These are phyloP conservation scores for Zalophus californianus DNA, from an alignment of 2,797 vertebrate genomes.

Conservation along the genomic window DNA sequence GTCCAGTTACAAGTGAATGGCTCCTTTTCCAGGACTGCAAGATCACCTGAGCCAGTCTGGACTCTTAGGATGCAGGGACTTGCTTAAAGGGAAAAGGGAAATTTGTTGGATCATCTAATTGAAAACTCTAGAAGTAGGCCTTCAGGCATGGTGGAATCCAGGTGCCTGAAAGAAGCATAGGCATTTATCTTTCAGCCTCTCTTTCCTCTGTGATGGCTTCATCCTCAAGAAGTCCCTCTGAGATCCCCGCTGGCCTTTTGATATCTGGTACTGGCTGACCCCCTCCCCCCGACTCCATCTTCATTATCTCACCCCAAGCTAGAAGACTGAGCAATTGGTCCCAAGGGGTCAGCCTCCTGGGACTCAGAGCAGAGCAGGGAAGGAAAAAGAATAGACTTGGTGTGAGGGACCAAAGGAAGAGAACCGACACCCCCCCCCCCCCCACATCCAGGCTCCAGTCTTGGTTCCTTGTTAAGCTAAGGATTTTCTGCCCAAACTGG, in stretches of 20 bases:
- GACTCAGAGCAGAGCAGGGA: background rate
- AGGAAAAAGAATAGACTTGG: background rate
- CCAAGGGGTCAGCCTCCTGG: background rate
- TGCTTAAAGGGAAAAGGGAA: background rate
- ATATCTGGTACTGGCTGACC: background rate
- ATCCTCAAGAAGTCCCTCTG: background rate
- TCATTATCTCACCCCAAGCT: background rate
- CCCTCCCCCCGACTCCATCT: background rate
- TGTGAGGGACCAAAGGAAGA: background rate
- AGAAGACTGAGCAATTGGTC: background rate
- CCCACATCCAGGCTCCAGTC: background rate
- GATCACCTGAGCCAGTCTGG: background rate
- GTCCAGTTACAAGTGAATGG: background rate
- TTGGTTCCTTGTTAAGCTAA: background rate
- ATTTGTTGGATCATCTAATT: background rate
- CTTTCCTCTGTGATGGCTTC: background rate
- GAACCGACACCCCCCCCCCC: background rate
- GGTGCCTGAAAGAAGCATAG: background rate
- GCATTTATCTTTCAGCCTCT: background rate
- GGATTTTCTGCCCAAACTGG: too few species aligned
- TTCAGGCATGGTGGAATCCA: slow-evolving; percentile 31
- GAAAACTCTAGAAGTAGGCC: background rate
- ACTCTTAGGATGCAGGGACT: background rate
- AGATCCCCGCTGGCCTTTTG: background rate
- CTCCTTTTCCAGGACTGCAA: background rate